Conservation (phyloP, 2,797 vertebrate species). For the Peromyscus attwateri region DNA sequence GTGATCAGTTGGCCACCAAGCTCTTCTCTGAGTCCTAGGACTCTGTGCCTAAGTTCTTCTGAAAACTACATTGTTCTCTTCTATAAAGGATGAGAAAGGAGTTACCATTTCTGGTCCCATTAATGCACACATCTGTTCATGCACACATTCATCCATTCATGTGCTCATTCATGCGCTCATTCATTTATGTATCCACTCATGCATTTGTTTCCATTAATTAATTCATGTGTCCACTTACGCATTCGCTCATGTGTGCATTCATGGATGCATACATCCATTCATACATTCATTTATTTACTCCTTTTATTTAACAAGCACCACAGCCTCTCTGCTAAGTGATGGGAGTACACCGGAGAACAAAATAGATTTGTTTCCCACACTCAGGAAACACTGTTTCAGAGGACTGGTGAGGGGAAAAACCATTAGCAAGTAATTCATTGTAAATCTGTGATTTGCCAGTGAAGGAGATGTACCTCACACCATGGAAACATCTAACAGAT, state of each 20-base stretch:
- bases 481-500: neutral
- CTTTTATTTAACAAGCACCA: neutral
- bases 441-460: neutral
- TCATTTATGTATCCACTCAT: neutral
- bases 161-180: neutral
- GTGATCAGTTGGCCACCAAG: neutral
- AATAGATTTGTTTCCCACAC: neutral
- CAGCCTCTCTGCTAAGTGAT: neutral
- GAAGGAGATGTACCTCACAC: neutral
- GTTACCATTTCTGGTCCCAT: neutral
- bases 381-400: neutral
- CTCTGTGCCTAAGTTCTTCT: neutral
- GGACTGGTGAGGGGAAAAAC: neutral
- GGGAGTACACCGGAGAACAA: neutral
- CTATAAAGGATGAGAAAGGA: neutral
- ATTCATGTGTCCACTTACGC: neutral
- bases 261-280: too few relatives aligned
- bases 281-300: neutral
- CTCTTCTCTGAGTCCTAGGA: neutral
- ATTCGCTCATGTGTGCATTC: neutral
- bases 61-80: neutral
- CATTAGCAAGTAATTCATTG: neutral
- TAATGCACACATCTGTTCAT: neutral
- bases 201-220: neutral
- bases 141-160: neutral